Evolutionary conservation across 2,888 invertebrate genomes (phyloP).

Genomic region (Agriotes lineatus): DNA sequence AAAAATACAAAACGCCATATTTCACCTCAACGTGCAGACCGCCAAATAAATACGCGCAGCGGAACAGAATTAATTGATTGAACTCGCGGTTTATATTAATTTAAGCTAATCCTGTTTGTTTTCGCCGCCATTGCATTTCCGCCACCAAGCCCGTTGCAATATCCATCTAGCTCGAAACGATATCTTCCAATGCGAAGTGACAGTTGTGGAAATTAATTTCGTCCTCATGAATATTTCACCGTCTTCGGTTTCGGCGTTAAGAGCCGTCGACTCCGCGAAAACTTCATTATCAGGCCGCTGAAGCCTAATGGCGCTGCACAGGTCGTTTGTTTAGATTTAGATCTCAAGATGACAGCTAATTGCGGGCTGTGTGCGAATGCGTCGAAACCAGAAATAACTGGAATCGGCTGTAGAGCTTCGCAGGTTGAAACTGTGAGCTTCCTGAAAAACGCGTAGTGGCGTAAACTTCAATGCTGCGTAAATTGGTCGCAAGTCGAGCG

Average conservation of each 20-base stretch:
- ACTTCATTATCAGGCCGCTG: not conserved
- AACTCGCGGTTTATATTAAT: not conserved
- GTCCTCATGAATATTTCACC: conserved; percentile 9
- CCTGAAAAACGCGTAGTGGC: no score
- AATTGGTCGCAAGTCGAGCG: no score
- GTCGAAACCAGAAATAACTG: no score
- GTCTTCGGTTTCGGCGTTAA: conserved; percentile 7
- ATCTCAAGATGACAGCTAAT: not conserved
- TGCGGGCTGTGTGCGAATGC: not conserved
- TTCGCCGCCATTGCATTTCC: not conserved
- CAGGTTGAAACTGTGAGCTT: no score
- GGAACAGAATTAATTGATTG: not conserved
- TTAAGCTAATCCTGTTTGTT: not conserved
- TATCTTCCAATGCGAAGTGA: conserved; percentile 1
- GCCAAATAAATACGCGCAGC: not conserved
- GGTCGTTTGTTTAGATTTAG: conserved; percentile 2
- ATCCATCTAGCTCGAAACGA: not conserved
- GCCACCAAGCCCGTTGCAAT: conserved; percentile 6
- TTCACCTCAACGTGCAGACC: no score
- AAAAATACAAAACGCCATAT: not conserved
- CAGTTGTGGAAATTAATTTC: conserved; percentile 14
- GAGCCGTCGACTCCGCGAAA: not conserved
- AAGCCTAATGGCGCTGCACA: not conserved
- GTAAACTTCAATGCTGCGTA: no score
- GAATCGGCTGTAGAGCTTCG: no score